These are phyloP conservation scores for Enoplosus armatus DNA, from an alignment of 2,797 vertebrate genomes.

Conservation along the genomic window DNA sequence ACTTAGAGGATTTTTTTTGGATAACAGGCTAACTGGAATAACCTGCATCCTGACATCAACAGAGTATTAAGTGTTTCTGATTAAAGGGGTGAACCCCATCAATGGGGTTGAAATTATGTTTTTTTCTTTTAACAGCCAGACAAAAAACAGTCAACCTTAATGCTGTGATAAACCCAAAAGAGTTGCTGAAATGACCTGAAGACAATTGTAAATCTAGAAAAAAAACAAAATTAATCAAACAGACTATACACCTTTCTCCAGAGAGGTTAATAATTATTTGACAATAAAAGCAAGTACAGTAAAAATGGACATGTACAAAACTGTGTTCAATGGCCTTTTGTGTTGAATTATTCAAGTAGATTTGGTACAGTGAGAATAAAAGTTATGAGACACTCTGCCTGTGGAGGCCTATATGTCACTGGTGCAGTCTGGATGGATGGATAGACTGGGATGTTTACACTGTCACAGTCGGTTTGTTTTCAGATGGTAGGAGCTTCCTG, in stretches of 20 bases:
- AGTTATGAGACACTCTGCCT: conserved; percentile 62
- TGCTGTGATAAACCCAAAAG: conserved; percentile 57
- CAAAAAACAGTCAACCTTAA: conserved; percentile 61
- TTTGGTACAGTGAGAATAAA: conserved; percentile 85
- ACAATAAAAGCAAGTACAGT: conserved; percentile 79
- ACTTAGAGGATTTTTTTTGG: conserved; percentile 47
- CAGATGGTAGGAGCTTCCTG: conserved; percentile 51
- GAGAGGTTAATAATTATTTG: conserved; percentile 72
- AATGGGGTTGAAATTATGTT: conserved; percentile 38
- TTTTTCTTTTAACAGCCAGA: conserved; percentile 50
- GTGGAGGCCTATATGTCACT: conserved; percentile 64
- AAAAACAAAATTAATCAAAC: conserved; percentile 50
- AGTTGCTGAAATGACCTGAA: conserved; percentile 77
- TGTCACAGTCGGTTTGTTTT: conserved; percentile 55
- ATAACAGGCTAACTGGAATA: conserved; percentile 53
- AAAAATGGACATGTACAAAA: conserved; percentile 82
- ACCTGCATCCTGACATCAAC: conserved; percentile 81
- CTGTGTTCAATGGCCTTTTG: conserved; percentile 86
- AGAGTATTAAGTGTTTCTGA: conserved; percentile 74
- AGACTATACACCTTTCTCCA: conserved; percentile 69
- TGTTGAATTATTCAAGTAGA: conserved; percentile 87
- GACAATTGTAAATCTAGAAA: conserved; percentile 61
- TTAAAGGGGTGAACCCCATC: conserved; percentile 62
- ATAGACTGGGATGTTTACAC: conserved; percentile 50
- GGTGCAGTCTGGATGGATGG: conserved; percentile 71